Conservation (phyloP, 2,113 vertebrate genomes). For the Notothenia rossii region DNA sequence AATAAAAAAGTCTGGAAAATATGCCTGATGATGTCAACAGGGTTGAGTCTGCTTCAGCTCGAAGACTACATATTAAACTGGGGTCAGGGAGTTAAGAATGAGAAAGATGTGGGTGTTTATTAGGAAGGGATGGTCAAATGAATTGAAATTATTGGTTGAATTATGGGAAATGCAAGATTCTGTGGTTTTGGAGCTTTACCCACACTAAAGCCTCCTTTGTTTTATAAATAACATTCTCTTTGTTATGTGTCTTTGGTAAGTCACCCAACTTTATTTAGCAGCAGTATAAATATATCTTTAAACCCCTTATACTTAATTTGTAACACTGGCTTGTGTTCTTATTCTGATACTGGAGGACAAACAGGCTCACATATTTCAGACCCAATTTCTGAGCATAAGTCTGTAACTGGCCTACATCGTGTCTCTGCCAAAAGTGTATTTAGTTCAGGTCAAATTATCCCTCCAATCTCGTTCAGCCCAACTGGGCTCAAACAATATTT, state of each 20-base stretch:
- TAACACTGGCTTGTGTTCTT: background rate
- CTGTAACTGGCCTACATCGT: slow-evolving; percentile 65
- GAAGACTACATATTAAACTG: background rate
- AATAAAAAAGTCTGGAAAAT: background rate
- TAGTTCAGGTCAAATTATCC: slow-evolving; percentile 61
- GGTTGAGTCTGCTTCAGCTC: background rate
- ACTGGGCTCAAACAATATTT: slow-evolving; percentile 50
- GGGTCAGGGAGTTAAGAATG: background rate
- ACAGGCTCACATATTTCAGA: slow-evolving; percentile 41
- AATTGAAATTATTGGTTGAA: background rate
- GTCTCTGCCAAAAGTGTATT: slow-evolving; percentile 59
- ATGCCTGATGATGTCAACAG: too few species aligned
- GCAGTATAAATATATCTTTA: background rate
- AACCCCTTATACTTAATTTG: background rate
- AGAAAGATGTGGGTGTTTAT: background rate
- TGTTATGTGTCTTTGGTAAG: slow-evolving; percentile 1
- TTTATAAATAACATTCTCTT: background rate
- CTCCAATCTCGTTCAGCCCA: slow-evolving; percentile 54
- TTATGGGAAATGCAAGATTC: background rate
- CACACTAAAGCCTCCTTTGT: background rate
- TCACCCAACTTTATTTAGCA: background rate
- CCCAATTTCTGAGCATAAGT: slow-evolving; percentile 37
- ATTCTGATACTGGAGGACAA: slow-evolving; percentile 9
- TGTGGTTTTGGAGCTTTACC: background rate
- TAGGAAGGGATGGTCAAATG: background rate